A percentile compares a stretch with the other conserved stretches of the same genome.
Conservation (phyloP, 1,140 invertebrate species). For the Matsumurasca onukii region DNA sequence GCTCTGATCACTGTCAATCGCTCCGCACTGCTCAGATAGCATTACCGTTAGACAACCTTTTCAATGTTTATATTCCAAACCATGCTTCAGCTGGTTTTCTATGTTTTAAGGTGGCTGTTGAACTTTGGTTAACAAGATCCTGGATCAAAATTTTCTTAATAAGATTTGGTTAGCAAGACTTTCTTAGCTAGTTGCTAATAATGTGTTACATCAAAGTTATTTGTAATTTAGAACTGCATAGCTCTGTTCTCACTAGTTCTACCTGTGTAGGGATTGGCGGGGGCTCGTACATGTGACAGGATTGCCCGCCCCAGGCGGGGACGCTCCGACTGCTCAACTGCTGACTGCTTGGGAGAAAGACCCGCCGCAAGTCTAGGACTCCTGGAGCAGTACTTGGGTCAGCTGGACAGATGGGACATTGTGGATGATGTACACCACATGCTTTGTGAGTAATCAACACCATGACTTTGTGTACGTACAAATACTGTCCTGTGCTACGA, state of each 20-base stretch:
- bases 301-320: constrained; percentile 51
- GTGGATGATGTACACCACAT: constrained; percentile 57
- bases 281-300: constrained; percentile 62
- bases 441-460: constrained; percentile 52
- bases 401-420: constrained; percentile 67
- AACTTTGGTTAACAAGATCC: too few species aligned
- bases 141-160: too few species aligned
- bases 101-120: too few species aligned
- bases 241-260: neutral
- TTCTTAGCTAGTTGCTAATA: too few species aligned
- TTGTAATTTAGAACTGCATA: too few species aligned
- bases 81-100: too few species aligned
- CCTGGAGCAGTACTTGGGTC: constrained; percentile 54
- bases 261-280: constrained; percentile 61
- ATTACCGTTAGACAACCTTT: too few species aligned
- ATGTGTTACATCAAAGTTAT: too few species aligned
- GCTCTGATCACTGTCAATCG: too few species aligned
- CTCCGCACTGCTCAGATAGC: too few species aligned
- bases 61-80: too few species aligned
- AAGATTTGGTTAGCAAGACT: too few species aligned
- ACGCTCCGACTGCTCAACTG: constrained; percentile 52
- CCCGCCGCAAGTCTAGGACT: constrained; percentile 51
- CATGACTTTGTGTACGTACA: neutral
- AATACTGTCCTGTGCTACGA: neutral
- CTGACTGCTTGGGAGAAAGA: constrained; percentile 53